Conservation (phyloP, 2,888 invertebrate genomes). For the Polydrusus tereticollis region DNA sequence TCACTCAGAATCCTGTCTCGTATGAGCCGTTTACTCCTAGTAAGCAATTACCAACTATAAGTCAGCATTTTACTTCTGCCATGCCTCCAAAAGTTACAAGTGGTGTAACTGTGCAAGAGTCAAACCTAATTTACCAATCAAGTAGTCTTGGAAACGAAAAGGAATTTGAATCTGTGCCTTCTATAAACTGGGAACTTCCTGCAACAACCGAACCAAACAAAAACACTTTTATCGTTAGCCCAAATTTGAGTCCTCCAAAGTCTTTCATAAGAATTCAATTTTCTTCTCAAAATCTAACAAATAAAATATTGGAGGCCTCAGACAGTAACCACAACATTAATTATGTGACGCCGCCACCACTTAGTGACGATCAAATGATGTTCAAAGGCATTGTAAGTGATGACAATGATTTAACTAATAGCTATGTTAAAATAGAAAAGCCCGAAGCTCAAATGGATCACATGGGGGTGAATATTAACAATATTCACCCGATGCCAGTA, state of each 20-base stretch:
- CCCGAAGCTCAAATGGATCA: conserved; percentile 66
- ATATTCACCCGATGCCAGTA: conserved; percentile 46
- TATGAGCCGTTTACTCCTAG: conserved; percentile 13
- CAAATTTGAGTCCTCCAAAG: conserved; percentile 55
- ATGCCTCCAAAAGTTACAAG: background rate
- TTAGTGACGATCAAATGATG: conserved; percentile 58
- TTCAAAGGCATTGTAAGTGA: conserved; percentile 66
- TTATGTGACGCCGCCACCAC: conserved; percentile 58
- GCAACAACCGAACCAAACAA: conserved; percentile 47
- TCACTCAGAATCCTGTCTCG: conserved; percentile 43
- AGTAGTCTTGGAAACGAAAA: conserved; percentile 68
- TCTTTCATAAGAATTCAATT: conserved; percentile 56
- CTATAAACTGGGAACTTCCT: conserved; percentile 51
- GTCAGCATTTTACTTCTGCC: conserved; percentile 6
- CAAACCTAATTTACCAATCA: conserved; percentile 76
- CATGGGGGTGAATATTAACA: conserved; percentile 56
- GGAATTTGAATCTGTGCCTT: conserved; percentile 64
- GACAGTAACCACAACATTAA: conserved; percentile 59
- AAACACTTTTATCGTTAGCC: conserved; percentile 45
- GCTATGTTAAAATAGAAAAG: conserved; percentile 67
- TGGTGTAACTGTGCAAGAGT: conserved; percentile 72
- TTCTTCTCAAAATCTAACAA: conserved; percentile 52
- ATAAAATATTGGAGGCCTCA: conserved; percentile 54
- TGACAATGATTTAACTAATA: conserved; percentile 63
- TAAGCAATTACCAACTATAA: background rate